Percentiles rank a stretch among this genome's conserved stretches.
Evolutionary conservation across 2,888 invertebrate genomes (phyloP).

Genomic region (Ochropacha duplaris): DNA sequence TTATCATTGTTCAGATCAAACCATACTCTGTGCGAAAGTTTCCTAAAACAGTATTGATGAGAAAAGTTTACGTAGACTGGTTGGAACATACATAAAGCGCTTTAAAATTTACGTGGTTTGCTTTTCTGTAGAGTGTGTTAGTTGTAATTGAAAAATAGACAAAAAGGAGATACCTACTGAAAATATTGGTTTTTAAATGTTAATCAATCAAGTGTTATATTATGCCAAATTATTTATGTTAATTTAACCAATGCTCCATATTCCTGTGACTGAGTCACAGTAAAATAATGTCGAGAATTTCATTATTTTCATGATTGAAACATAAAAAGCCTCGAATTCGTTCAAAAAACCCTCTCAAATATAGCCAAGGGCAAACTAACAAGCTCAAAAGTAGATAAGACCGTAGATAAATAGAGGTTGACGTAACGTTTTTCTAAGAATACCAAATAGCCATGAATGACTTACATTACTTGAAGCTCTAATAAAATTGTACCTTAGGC

Average conservation of each 20-base stretch:
- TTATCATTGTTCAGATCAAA: neutral
- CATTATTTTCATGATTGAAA: no score
- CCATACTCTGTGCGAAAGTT: conserved; percentile 2
- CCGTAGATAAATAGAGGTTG: neutral
- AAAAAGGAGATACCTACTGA: no score
- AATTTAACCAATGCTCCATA: no score
- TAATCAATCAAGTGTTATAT: no score
- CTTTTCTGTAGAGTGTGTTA: no score
- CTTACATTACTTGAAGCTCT: conserved; percentile 23
- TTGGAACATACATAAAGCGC: conserved; percentile 6
- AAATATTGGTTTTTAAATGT: no score
- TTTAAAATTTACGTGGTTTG: no score
- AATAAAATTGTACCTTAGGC: conserved; percentile 23
- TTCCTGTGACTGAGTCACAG: no score
- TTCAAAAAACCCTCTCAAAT: neutral
- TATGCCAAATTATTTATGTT: no score
- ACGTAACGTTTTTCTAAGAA: neutral
- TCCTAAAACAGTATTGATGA: conserved; percentile 26
- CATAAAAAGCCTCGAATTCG: neutral
- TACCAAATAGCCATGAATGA: conserved; percentile 15
- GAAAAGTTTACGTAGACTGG: conserved; percentile 33
- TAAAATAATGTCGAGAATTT: no score
- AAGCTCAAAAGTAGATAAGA: neutral
- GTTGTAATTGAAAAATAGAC: no score
- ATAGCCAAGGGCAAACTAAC: neutral